A percentile compares a stretch with the other conserved stretches of the same genome.
phyloP scores from a whole-genome alignment of 2,888 invertebrate species.

The Mythimna ferrago region DNA sequence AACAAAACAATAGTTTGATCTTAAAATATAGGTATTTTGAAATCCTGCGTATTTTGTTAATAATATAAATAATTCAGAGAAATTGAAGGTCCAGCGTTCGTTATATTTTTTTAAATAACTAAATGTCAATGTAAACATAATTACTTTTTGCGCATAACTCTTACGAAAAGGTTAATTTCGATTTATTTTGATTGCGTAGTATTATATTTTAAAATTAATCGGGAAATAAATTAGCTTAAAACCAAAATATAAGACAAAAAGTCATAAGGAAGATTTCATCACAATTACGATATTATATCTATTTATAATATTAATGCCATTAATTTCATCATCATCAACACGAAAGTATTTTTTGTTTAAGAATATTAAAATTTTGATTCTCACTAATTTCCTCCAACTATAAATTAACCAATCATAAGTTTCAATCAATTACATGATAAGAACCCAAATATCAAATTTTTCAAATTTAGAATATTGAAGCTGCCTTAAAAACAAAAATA shows the following conservation, averaged over 20 bases:
- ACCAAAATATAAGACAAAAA: not conserved
- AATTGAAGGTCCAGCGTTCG: not conserved
- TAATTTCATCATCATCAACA: conserved; percentile 15
- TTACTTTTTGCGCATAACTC: not conserved
- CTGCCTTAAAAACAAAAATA: conserved; percentile 12
- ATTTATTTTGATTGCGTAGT: not conserved
- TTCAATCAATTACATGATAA: conserved; percentile 3
- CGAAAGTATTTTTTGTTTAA: conserved; percentile 17
- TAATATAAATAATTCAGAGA: not conserved
- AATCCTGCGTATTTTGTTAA: conserved; percentile 1
- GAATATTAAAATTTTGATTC: conserved; percentile 28
- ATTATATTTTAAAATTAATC: not conserved
- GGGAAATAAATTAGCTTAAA: not conserved
- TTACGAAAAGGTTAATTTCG: not conserved
- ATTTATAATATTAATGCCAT: conserved; percentile 1
- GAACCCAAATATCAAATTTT: conserved; percentile 14
- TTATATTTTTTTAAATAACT: not conserved
- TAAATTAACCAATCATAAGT: conserved; percentile 27
- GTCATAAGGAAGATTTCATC: not conserved
- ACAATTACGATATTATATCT: not conserved
- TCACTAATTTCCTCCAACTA: conserved; percentile 1
- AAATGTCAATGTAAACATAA: not conserved
- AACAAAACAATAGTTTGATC: conserved; percentile 48
- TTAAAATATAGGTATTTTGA: conserved; percentile 28
- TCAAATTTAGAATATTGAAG: not conserved